Evolutionary conservation across 30 jellyfish, hydroid and myxozoan species (phyloP), one percentile per base, ranked within the genome.

Genomic region (Turritopsis dohrnii): DNA sequence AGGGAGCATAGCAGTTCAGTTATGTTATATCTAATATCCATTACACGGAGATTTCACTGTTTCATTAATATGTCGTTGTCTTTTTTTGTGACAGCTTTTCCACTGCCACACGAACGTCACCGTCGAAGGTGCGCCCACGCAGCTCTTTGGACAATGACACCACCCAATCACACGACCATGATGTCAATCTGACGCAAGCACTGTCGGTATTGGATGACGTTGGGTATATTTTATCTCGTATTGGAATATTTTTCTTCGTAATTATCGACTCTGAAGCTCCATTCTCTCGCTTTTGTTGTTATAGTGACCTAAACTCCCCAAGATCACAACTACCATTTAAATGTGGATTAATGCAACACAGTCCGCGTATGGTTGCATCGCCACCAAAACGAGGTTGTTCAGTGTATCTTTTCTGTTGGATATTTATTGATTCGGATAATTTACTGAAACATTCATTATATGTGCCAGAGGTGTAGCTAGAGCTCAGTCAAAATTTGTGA

Each of bases 351-450:
- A 21, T 30, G 66, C 83, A 74, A 30, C 66, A 74, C 52, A 74
- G 66, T 74, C 25, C 54, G 1, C 85, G 88, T 9, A 84, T 88
- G 29, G 85, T 90, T 13, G 25, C 83, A 22, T 76, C 85, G 0
- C 83, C 85, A n/a, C 94, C 94, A 19, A 89, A 89, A 76, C 94
- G 85, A 65, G 96, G 96, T 25, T 89, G 96, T 65, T 93, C 96
- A 20, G 84, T 89, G 96, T 89, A 89, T 89, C 96, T 72, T 89
- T 89, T 89, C 80, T 41, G 60, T 41, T 41, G 60, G 60, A 41
- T 41, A 41, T 41, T 41, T 41, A 41, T 31, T 18, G 20, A 18
- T 83, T 29, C 52, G n/a, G n/a, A n/a, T n/a, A n/a, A n/a, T n/a
- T n/a, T n/a, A n/a, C n/a, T n/a, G n/a, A n/a, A n/a, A n/a, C n/a